phyloP scores from a whole-genome alignment of 2,797 vertebrate species.

The Takifugu rubripes region DNA sequence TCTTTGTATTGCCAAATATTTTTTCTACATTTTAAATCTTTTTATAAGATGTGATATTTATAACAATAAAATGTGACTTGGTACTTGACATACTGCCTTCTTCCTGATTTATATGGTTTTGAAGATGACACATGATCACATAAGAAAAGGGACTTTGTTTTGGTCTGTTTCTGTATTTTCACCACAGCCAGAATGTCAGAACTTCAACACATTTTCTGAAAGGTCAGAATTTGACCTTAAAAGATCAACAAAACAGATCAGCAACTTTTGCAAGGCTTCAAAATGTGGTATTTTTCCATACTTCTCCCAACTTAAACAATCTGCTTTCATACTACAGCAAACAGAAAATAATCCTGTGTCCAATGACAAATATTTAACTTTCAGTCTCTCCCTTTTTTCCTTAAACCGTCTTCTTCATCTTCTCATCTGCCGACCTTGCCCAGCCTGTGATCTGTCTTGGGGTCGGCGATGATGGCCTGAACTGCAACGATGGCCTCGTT shows the following conservation, averaged over 20 bases:
- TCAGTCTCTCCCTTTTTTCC: conserved; percentile 19
- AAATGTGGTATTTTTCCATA: conserved; percentile 1
- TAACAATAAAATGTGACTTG: conserved; percentile 79
- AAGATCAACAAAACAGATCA: neutral
- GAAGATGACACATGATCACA: neutral
- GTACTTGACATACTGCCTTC: conserved; percentile 33
- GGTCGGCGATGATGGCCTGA: conserved; percentile 96
- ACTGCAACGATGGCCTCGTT: conserved; percentile 97
- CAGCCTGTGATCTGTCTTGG: conserved; percentile 96
- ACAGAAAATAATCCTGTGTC: conserved; percentile 20
- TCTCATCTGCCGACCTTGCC: conserved; percentile 96
- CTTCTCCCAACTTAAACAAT: conserved; percentile 1
- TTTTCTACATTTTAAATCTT: conserved; percentile 54
- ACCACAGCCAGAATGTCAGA: conserved; percentile 19
- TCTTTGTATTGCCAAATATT: conserved; percentile 39
- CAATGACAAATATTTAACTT: conserved; percentile 1
- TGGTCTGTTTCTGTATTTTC: conserved; percentile 26
- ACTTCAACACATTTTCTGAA: conserved; percentile 11
- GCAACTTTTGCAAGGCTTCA: neutral
- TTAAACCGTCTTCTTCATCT: neutral
- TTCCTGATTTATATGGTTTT: neutral
- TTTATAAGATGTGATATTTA: conserved; percentile 79
- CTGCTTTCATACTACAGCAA: conserved; percentile 27
- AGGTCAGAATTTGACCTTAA: neutral
- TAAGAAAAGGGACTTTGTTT: conserved; percentile 25